Base-by-base conservation (phyloP, 2,888 invertebrate species). In the Acleris cristana region DNA sequence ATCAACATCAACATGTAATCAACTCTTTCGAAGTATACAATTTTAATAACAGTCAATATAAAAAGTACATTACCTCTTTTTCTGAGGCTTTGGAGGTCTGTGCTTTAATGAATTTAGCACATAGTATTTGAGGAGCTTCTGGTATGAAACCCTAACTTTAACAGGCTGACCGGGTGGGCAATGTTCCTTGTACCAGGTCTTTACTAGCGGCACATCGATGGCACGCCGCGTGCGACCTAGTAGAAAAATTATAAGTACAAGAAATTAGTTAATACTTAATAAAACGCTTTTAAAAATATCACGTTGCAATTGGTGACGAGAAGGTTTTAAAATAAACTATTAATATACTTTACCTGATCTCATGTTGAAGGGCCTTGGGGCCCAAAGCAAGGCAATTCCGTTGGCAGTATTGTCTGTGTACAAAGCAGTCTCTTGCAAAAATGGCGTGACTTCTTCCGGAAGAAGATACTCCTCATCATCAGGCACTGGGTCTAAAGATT, bases 351-450 rank as follows among this genome's bases (percentile, higher is more conserved):
- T 80, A 93, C 96, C 96, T 69, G 99, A 99, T 81, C 99, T 95
- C 89, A 99, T 95, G 85, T 99, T 99, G 84, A 99, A 99, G 8
- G 99, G 99, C 69, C 99, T 94, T 0, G 99, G 99, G 2, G 99
- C 99, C 99, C 99, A 99, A 63, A 99, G 86, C 64, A 99, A 90
- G 0, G 99, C 96, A 78, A 99, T 99, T 2, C 99, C 99, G 92
- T 99, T 99, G 0, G 99, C 99, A 1, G 99, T 99, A 83, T 99
- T 99, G 83, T 99, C 99, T 0, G 99, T 98, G 83, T 99, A 99
- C 60, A 99, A 92, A 0, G 99, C 99, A 14, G 97, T 98, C 83
- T 99, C 98, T 84, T 97, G 97, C 69, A 99, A 90, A 84, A 99
- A 97, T 6, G 99, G 98, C 76, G 97, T 96, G 0, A 99, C 96